Evolutionary conservation across 2,888 invertebrate genomes (phyloP).

Genomic region (Sycophila texana): DNA sequence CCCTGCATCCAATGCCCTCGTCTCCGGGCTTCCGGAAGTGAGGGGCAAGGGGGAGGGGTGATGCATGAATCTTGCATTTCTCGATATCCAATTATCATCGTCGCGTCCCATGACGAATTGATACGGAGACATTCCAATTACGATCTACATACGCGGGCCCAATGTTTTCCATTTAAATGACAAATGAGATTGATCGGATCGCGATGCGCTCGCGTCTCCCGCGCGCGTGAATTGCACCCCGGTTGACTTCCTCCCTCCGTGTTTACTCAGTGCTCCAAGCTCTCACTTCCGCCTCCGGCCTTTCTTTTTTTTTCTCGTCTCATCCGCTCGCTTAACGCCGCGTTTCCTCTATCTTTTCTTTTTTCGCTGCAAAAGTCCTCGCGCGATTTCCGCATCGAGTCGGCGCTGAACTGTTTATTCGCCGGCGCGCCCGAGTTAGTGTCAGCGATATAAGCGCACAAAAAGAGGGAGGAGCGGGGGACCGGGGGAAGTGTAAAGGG

Average conservation of each 20-base stretch:
- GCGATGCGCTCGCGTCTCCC: not conserved
- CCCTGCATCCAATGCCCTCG: not conserved
- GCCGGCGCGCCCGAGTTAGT: too few relatives aligned
- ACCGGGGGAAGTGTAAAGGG: too few relatives aligned
- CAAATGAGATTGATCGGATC: constrained; percentile 50
- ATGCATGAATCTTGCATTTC: constrained; percentile 51
- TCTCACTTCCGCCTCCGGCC: not conserved
- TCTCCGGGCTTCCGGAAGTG: too few relatives aligned
- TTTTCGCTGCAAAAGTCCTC: too few relatives aligned
- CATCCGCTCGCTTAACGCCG: too few relatives aligned
- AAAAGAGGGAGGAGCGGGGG: too few relatives aligned
- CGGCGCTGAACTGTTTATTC: too few relatives aligned
- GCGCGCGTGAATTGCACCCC: not conserved
- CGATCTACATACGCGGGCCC: constrained; percentile 38
- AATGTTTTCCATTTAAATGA: constrained; percentile 55
- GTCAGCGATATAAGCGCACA: too few relatives aligned
- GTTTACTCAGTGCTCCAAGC: not conserved
- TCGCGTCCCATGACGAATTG: constrained; percentile 46
- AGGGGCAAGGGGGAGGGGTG: not conserved
- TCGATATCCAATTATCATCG: constrained; percentile 56
- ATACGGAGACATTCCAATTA: constrained; percentile 55
- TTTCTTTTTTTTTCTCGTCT: too few relatives aligned
- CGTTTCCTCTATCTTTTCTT: not conserved
- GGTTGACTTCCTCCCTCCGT: too few relatives aligned
- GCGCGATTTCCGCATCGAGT: too few relatives aligned